A percentile compares a stretch with the other conserved stretches of the same genome.
Evolutionary conservation across 2,888 invertebrate genomes (phyloP).

Genomic region (Thecocarcelia acutangulata): DNA sequence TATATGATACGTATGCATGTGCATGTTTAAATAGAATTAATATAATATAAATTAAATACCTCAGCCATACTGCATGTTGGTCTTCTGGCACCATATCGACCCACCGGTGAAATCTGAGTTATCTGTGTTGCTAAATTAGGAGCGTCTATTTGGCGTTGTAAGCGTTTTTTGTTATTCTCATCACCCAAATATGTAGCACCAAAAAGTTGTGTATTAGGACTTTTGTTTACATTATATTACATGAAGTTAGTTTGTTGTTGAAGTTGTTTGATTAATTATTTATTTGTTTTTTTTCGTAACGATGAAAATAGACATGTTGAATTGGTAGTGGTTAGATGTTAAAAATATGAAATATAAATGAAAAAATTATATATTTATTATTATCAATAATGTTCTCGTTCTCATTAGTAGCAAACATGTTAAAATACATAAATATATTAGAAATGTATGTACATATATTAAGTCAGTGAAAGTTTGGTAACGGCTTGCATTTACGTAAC

Average conservation of each 20-base stretch:
- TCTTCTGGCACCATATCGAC: constrained; percentile 85
- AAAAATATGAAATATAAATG: constrained; percentile 60
- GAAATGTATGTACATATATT: too few species aligned
- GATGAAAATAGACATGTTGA: constrained; percentile 39
- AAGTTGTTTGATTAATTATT: constrained; percentile 44
- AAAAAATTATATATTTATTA: constrained; percentile 29
- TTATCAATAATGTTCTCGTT: constrained; percentile 36
- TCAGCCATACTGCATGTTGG: constrained; percentile 87
- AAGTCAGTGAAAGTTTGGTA: too few species aligned
- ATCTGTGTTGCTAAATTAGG: constrained; percentile 78
- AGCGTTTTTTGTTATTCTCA: constrained; percentile 74
- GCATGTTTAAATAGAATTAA: constrained; percentile 29
- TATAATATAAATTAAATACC: constrained; percentile 80
- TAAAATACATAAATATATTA: neutral
- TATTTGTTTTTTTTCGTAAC: constrained; percentile 10
- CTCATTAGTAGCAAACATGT: constrained; percentile 14
- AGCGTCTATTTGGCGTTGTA: constrained; percentile 70
- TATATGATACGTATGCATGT: neutral
- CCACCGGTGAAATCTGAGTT: constrained; percentile 82
- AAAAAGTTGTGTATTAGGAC: constrained; percentile 82
- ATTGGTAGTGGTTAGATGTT: constrained; percentile 50
- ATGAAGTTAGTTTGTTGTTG: constrained; percentile 64
- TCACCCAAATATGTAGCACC: constrained; percentile 80
- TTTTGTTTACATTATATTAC: constrained; percentile 66
- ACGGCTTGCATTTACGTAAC: too few species aligned